Evolutionary conservation across 2,797 vertebrate genomes (phyloP).

Genomic region (Pantherophis vulpinus): DNA sequence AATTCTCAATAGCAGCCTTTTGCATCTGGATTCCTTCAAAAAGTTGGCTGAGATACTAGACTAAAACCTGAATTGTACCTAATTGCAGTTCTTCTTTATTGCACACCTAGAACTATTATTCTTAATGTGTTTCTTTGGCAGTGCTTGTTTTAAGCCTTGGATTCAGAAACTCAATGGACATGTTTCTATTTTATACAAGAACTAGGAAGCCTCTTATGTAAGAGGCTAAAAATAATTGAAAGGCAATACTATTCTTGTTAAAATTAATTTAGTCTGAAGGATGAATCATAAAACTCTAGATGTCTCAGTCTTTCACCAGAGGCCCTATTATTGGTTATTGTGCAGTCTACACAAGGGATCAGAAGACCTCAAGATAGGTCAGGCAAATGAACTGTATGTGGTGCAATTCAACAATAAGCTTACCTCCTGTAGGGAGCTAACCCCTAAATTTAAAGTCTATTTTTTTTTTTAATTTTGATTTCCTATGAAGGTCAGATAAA

Average conservation of each 20-base stretch:
- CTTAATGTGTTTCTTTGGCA: neutral
- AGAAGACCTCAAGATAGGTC: neutral
- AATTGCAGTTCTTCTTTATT: neutral
- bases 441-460: neutral
- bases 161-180: neutral
- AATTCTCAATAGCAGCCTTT: neutral
- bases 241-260: constrained; percentile 15
- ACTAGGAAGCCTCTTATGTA: neutral
- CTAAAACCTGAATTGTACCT: neutral
- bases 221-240: constrained; percentile 16
- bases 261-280: constrained; percentile 20
- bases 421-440: neutral
- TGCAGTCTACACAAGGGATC: neutral
- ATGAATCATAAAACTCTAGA: neutral
- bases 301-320: neutral
- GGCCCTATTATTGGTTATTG: neutral
- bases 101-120: neutral
- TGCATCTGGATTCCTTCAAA: neutral
- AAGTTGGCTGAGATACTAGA: neutral
- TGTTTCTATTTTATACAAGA: constrained; percentile 4
- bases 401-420: neutral
- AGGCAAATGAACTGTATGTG: neutral
- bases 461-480: neutral
- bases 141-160: neutral
- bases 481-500: neutral